A percentile compares a stretch with the other conserved stretches of the same genome.
Evolutionary conservation across 2,888 invertebrate genomes (phyloP).

Genomic region (Callyntrura guangdongensis): DNA sequence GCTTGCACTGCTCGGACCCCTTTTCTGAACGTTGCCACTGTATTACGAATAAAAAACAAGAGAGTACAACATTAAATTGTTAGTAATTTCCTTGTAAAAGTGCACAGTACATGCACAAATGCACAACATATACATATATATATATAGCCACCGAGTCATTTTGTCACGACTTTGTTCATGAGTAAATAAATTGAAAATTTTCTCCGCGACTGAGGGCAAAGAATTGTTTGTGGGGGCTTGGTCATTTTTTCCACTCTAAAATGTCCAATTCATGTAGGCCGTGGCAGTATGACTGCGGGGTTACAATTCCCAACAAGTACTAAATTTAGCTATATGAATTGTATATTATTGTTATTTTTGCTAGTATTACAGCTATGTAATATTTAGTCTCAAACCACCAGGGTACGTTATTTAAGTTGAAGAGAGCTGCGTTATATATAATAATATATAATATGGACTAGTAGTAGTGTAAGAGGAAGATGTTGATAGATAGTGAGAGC

Average conservation of each 20-base stretch:
- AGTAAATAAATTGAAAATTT: not conserved
- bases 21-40: conserved; percentile 99
- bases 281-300: conserved; percentile 40
- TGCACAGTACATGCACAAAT: too few relatives aligned
- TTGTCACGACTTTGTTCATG: conserved; percentile 12
- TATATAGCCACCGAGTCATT: conserved; percentile 38
- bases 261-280: not conserved
- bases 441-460: conserved; percentile 34
- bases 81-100: not conserved
- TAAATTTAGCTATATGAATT: not conserved
- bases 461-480: conserved; percentile 60
- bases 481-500: conserved; percentile 39
- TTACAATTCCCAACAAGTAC: not conserved
- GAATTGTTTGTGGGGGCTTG: not conserved
- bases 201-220: not conserved
- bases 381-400: conserved; percentile 76
- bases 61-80: not conserved
- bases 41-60: not conserved
- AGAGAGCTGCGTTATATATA: conserved; percentile 69
- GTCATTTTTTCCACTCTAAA: not conserved
- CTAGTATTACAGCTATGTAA: conserved; percentile 41
- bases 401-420: conserved; percentile 67
- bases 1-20: conserved; percentile 99
- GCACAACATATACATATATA: too few relatives aligned
- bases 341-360: conserved; percentile 7